A percentile compares a stretch with the other conserved stretches of the same genome.
These are phyloP conservation scores for Andricus curvator DNA, from an alignment of 2,888 invertebrate species.

Conservation along the genomic window DNA sequence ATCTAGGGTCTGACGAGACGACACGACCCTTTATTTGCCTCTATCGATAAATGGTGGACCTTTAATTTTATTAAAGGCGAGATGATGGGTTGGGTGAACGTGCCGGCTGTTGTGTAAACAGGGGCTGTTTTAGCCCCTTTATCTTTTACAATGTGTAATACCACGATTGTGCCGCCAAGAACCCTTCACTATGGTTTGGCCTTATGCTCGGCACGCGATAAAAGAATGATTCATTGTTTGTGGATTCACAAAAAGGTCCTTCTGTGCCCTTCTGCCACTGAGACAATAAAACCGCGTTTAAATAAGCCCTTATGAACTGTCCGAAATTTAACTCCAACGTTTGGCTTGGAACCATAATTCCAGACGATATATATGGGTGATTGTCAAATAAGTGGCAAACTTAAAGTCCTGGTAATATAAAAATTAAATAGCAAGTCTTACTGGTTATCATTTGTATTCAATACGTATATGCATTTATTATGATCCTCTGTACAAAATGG, in stretches of 20 bases:
- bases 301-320: background rate
- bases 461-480: no score
- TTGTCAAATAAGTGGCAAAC: no score
- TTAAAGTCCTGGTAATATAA: no score
- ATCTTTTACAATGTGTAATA: slow-evolving; percentile 35
- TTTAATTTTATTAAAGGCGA: slow-evolving; percentile 17
- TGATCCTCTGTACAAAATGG: no score
- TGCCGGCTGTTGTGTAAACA: slow-evolving; percentile 40
- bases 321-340: background rate
- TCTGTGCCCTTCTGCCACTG: background rate
- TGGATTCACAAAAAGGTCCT: background rate
- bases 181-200: slow-evolving; percentile 13
- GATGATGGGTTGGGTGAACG: slow-evolving; percentile 18
- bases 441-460: no score
- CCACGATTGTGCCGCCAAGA: slow-evolving; percentile 37
- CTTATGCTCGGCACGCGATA: slow-evolving; percentile 30
- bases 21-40: slow-evolving; percentile 22
- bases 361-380: background rate
- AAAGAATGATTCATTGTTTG: slow-evolving; percentile 30
- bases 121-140: slow-evolving; percentile 33
- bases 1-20: background rate
- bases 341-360: background rate
- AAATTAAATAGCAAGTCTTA: no score
- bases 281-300: background rate
- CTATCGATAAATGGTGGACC: slow-evolving; percentile 16